phyloP scores from a whole-genome alignment of 2,113 vertebrate species.

The Lasiurus borealis region DNA sequence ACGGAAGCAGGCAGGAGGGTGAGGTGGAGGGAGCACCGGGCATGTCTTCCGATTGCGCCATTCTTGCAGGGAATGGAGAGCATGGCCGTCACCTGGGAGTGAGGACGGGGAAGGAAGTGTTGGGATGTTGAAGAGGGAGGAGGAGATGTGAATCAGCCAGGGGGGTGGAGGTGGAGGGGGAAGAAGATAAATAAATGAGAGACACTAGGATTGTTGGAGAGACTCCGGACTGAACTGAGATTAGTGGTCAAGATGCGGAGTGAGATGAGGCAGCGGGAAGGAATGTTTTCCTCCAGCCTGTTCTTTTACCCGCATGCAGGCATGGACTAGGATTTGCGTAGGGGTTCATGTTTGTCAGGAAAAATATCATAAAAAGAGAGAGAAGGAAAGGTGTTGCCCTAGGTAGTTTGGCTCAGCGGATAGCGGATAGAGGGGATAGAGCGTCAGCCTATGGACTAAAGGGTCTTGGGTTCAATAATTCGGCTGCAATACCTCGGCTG shows the following conservation, averaged over 20 bases:
- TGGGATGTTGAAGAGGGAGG: background rate
- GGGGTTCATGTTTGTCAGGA: background rate
- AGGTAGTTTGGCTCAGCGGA: too few species aligned
- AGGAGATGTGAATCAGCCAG: background rate
- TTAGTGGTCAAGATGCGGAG: background rate
- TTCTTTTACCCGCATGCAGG: fast-evolving
- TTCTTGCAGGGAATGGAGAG: background rate
- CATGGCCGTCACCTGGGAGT: background rate
- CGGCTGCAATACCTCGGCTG: too few species aligned
- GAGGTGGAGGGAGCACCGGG: too few species aligned
- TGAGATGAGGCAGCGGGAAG: fast-evolving
- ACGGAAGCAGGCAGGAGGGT: background rate
- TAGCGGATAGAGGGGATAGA: too few species aligned
- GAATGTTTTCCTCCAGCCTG: background rate
- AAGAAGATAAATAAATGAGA: background rate
- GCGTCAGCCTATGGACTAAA: too few species aligned
- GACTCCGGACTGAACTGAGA: background rate
- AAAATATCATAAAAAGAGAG: background rate
- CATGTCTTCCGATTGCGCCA: background rate
- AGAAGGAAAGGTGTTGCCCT: background rate
- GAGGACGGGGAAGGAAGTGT: background rate
- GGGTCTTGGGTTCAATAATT: too few species aligned
- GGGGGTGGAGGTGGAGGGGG: too few species aligned
- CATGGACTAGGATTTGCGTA: background rate
- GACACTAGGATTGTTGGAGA: background rate